phyloP scores from a whole-genome alignment of 2,888 invertebrate species.

The Elmis aenea region DNA sequence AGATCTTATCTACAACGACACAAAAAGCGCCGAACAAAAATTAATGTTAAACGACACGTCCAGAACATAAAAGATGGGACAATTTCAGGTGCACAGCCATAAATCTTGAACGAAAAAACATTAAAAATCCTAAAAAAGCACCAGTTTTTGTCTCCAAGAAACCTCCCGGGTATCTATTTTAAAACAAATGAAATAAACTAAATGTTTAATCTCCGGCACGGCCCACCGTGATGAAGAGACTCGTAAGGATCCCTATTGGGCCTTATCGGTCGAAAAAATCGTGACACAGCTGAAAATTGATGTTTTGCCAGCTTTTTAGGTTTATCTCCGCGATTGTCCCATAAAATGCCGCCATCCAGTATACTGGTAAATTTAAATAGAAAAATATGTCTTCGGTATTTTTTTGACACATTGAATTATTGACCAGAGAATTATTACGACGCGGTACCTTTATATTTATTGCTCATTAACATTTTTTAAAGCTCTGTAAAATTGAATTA shows the following conservation, averaged over 20 bases:
- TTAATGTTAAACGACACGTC: constrained; percentile 34
- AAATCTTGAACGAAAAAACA: constrained; percentile 30
- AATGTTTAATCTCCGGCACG: constrained; percentile 11
- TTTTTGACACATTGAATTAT: no score
- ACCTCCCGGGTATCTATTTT: constrained; percentile 9
- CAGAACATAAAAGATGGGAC: constrained; percentile 36
- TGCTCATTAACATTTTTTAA: no score
- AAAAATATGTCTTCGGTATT: no score
- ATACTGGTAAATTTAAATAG: no score
- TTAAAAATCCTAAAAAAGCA: constrained; percentile 18
- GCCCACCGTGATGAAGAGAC: constrained; percentile 12
- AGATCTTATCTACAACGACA: constrained; percentile 16
- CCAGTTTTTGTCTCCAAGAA: constrained; percentile 8
- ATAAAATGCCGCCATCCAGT: no score
- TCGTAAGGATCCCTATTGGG: constrained; percentile 28
- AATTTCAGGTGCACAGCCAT: constrained; percentile 32
- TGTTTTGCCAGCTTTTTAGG: constrained; percentile 43
- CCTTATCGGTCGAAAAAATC: constrained; percentile 33
- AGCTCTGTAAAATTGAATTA: no score
- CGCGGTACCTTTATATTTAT: no score
- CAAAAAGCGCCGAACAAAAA: constrained; percentile 31
- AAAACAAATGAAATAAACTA: constrained; percentile 18
- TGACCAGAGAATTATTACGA: no score
- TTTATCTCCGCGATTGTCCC: no score
- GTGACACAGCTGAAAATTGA: constrained; percentile 37